Percentiles rank a stretch among this genome's conserved stretches.
These are phyloP conservation scores for Meandrusa payeni DNA, from an alignment of 2,888 invertebrate genomes.

Conservation along the genomic window DNA sequence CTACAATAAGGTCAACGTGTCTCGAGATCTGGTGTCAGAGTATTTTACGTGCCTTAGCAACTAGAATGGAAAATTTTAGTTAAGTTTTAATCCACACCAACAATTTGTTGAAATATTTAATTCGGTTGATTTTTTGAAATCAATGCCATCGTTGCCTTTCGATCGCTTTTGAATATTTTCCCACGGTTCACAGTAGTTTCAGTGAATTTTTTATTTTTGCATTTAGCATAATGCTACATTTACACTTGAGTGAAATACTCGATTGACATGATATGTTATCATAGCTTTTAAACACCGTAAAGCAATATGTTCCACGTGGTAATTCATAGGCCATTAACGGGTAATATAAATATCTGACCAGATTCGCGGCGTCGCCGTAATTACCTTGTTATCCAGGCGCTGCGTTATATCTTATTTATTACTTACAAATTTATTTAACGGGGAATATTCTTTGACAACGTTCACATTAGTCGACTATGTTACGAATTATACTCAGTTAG, in stretches of 20 bases:
- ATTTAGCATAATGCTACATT: no score
- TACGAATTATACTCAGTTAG: no score
- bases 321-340: conserved; percentile 38
- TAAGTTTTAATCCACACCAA: conserved; percentile 5
- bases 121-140: conserved; percentile 20
- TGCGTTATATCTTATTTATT: conserved; percentile 31
- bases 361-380: conserved; percentile 26
- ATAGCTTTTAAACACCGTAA: conserved; percentile 27
- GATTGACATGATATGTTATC: neutral
- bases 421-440: conserved; percentile 19
- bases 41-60: conserved; percentile 2
- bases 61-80: conserved; percentile 15
- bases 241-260: conserved; percentile 7
- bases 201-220: no score
- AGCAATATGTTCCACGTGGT: conserved; percentile 42
- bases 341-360: conserved; percentile 32
- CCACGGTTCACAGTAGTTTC: conserved; percentile 17
- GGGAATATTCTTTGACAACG: conserved; percentile 13
- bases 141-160: conserved; percentile 16
- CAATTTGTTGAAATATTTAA: conserved; percentile 5
- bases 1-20: conserved; percentile 12
- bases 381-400: conserved; percentile 32
- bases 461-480: neutral
- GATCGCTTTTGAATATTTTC: conserved; percentile 12
- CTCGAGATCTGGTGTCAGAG: conserved; percentile 21